Evolutionary conservation across 2,113 vertebrate genomes (phyloP), one percentile per base, ranked within the genome.

Genomic region (Sinocyclocheilus anshuiensis): DNA sequence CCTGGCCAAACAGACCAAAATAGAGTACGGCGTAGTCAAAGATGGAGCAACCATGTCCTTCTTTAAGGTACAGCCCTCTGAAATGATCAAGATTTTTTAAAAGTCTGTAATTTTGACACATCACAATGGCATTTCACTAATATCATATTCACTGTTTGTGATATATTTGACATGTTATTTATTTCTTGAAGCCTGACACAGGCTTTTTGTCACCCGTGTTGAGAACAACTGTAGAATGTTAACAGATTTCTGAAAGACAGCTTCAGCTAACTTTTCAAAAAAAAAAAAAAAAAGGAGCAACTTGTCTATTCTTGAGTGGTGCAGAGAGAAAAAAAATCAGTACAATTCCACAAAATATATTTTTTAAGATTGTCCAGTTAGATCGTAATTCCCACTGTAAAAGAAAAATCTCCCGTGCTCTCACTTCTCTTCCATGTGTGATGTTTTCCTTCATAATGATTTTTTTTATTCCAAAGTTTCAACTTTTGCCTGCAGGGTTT

Each of bases 1-100:
- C 92, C 94, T 99, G 86, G 98, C 98, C 86, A 99, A 99, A 92
- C 98, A 99, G 92, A 99, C 98, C 74, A 99, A 97, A 91, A 99
- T 99, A 2, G 98, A 99, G 89, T 99, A 99, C 0, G 98, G 98
- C 1, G 97, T 97, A 0, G 98, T 99, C 86, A 97, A 96, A 89
- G 98, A 99, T 1, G 98, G 98, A 4, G 97, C 98, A 55, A 99
- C 98, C 36, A 99, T 99, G 97, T 94, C 96, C 90, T 99, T 99
- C 95, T 99, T 99, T 91, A 99, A 98, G 98, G 98, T 99, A 92
- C 13, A 59, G 20, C 16, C 16, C 18, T 48, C 11, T 7, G 42
- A n/a, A 55, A 15, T 16, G 2, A 42, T 76, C 42, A n/a, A 39
- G 13, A 77, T 16, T 29, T 77, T 22, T 48, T 11, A 4, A 6